Percentiles rank a stretch among this genome's conserved stretches.
Conservation (phyloP, 2,888 invertebrate species). For the Hydriomena furcata region DNA sequence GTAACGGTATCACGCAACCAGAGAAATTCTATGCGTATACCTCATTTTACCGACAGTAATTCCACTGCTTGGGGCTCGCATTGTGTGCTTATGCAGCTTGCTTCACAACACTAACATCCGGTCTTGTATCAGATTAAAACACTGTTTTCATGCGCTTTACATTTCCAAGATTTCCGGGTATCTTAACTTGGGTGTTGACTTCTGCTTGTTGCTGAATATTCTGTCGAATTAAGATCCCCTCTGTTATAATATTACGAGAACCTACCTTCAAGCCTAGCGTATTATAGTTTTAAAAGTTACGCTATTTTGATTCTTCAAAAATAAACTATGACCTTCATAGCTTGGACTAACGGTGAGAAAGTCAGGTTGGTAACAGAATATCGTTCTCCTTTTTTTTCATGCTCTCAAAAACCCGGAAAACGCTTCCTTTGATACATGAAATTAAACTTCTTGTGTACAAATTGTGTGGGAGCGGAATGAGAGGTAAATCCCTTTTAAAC, state of each 20-base stretch:
- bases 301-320: too few species aligned
- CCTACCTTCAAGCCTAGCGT: too few species aligned
- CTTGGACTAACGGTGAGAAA: background rate
- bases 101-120: conserved; percentile 10
- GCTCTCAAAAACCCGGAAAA: conserved; percentile 19
- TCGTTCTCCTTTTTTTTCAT: background rate
- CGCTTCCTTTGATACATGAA: conserved; percentile 41
- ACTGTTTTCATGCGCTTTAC: conserved; percentile 21
- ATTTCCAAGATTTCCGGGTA: conserved; percentile 12
- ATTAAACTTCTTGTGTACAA: conserved; percentile 67
- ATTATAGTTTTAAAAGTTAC: too few species aligned
- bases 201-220: conserved; percentile 9
- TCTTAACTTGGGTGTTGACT: conserved; percentile 3
- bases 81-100: conserved; percentile 19
- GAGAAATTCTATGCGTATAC: conserved; percentile 13
- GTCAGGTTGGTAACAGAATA: background rate
- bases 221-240: background rate
- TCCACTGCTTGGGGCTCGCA: conserved; percentile 16
- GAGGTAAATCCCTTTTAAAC: conserved; percentile 77
- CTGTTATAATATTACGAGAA: too few species aligned
- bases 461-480: conserved; percentile 67
- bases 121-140: conserved; percentile 20
- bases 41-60: conserved; percentile 16
- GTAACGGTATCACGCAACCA: too few species aligned
- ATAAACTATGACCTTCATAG: too few species aligned